Evolutionary conservation across 2,888 invertebrate genomes (phyloP), one percentile per base, ranked within the genome.

Genomic region (Cheilosia impressa): DNA sequence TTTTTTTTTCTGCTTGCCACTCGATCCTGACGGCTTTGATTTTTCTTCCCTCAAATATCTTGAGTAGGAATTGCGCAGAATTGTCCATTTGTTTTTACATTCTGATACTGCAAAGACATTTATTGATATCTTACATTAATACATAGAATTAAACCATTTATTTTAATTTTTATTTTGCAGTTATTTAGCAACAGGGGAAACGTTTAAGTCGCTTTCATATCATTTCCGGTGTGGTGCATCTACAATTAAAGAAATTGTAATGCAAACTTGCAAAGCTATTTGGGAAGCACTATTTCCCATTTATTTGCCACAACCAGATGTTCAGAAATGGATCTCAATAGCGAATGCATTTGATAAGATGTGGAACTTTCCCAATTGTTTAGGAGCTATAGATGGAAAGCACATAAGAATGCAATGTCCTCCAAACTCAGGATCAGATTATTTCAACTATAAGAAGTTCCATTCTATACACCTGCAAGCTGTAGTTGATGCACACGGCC

Each of bases 81-180:
- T 41, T 68, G 43, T 62, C 66, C 73, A 83, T 73, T 83, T 83
- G 24, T 27, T 68, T 68, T 73, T 78, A 43, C 83, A n/a, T n/a
- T n/a, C n/a, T n/a, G n/a, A n/a, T n/a, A n/a, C n/a, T n/a, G n/a
- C n/a, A n/a, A n/a, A n/a, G n/a, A n/a, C n/a, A n/a, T n/a, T n/a
- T n/a, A n/a, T n/a, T n/a, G n/a, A n/a, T n/a, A n/a, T n/a, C n/a
- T n/a, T n/a, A n/a, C n/a, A n/a, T n/a, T n/a, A n/a, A n/a, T n/a
- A n/a, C n/a, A n/a, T n/a, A n/a, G n/a, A n/a, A n/a, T n/a, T n/a
- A n/a, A n/a, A n/a, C n/a, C n/a, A n/a, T n/a, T n/a, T n/a, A n/a
- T n/a, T n/a, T n/a, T n/a, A n/a, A 31, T 31, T 31, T 7, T 7
- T 31, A n/a, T 2, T 31, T 27, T 27, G 5, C 6, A 31, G 31